Evolutionary conservation across 2,113 vertebrate genomes (phyloP), one percentile per base, ranked within the genome.

Genomic region (Xenus cinereus): DNA sequence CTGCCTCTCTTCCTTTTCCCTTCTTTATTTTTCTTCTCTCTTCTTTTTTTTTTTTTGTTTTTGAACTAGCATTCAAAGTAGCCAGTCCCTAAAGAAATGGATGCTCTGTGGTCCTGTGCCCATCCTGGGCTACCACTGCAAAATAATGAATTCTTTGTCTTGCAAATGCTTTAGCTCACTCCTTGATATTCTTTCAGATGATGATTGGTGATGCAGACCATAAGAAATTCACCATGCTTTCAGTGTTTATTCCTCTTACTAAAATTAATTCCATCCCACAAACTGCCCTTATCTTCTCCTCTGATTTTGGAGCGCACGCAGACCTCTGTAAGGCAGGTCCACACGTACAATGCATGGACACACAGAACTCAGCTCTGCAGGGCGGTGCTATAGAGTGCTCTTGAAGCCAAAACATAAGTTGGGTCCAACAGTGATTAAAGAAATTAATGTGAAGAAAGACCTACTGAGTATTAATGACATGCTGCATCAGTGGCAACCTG

Each of bases 311-410:
- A 82, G 20, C 4, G 14, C 16, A 7, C 3, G 6, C 14, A 56
- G 50, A 37, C 13, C 28, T 41, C 28, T 32, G 3, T 28, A 60
- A 93, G 35, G 27, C 32, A 64, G 23, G 27, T 43, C 37, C 28
- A 24, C 7, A 45, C 0, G 0, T 30, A n/a, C 53, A 76, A 4
- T 2, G 5, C 28, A 46, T 24, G 0, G 0, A 66, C 22, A 30
- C 4, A 9, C 45, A 81, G 59, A 77, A 67, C 14, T 87, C 72
- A 10, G 27, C 16, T 64, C 35, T 35, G 30, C 43, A 87, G 84
- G 43, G 26, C 32, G 78, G 20, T 5, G 24, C 19, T 57, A 46
- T 2, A 50, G 15, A 6, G 37, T 30, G 20, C 26, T 72, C 43
- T 48, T 43, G 16, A 87, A 84, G 24, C 4, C 39, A 87, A 89